Conservation (phyloP, 2,113 vertebrate species). For the Malaclemys terrapin region DNA sequence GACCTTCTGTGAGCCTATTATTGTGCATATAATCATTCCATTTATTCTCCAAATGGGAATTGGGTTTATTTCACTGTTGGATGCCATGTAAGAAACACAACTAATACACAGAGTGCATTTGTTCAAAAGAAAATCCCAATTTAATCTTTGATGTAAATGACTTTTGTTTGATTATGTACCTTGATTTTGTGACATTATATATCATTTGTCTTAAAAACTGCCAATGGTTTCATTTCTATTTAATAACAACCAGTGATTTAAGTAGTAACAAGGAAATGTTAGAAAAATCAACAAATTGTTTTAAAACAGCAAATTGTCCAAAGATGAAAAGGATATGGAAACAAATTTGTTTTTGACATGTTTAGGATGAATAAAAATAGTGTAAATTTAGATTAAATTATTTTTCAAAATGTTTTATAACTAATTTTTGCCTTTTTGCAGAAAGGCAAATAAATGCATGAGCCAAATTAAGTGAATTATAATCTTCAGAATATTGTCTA, state of each 20-base stretch:
- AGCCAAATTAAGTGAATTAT: not conserved
- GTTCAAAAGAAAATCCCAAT: not conserved
- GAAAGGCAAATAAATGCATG: not conserved
- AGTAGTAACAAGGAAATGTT: not conserved
- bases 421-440: not conserved
- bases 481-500: not conserved
- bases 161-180: not conserved
- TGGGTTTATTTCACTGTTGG: not conserved
- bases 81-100: not conserved
- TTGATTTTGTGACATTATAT: not conserved
- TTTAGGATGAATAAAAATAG: not conserved
- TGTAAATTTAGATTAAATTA: not conserved
- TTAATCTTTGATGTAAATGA: not conserved
- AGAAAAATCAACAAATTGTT: not conserved
- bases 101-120: not conserved
- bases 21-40: not conserved
- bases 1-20: not conserved
- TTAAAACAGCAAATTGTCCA: not conserved
- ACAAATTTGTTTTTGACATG: not conserved
- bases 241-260: not conserved
- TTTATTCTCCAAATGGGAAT: not conserved
- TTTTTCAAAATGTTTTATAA: not conserved
- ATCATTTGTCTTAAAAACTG: not conserved
- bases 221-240: not conserved
- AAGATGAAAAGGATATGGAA: not conserved